Evolutionary conservation across 2,797 vertebrate genomes (phyloP).

Genomic region (Gallinago nigripennis): DNA sequence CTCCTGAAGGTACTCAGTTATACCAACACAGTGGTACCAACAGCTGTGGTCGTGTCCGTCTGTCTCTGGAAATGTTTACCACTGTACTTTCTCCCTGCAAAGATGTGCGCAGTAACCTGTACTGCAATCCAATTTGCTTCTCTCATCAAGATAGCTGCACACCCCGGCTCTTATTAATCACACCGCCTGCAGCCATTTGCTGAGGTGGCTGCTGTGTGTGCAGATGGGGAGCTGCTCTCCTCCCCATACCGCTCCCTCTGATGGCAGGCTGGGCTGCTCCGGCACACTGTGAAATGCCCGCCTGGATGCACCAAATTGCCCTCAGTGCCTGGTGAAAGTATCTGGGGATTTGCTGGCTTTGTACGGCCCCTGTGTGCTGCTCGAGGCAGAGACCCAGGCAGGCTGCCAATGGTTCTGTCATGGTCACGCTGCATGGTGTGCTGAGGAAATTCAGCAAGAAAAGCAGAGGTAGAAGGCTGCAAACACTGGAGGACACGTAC

Average conservation of each 20-base stretch:
- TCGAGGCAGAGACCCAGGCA: not conserved
- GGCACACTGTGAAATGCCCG: accelerated
- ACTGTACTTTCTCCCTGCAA: not conserved
- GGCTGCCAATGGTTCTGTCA: not conserved
- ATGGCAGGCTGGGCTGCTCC: not conserved
- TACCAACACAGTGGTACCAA: not conserved
- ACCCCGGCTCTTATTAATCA: not conserved
- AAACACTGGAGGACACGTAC: not conserved
- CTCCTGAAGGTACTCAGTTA: not conserved
- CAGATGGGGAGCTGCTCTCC: not conserved
- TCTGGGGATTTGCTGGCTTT: not conserved
- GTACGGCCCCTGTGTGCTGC: not conserved
- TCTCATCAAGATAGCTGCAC: not conserved
- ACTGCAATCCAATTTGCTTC: not conserved
- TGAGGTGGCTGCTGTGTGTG: not conserved
- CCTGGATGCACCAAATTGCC: not conserved
- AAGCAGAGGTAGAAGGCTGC: not conserved
- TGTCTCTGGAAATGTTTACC: not conserved
- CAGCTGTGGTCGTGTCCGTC: accelerated
- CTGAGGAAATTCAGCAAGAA: not conserved
- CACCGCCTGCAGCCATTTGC: accelerated
- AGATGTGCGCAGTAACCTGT: accelerated
- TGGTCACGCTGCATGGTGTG: accelerated
- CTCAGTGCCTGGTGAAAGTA: not conserved
- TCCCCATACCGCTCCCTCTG: not conserved